Evolutionary conservation across 2,888 invertebrate species (phyloP).

Genomic region (Quadriops clusia): DNA sequence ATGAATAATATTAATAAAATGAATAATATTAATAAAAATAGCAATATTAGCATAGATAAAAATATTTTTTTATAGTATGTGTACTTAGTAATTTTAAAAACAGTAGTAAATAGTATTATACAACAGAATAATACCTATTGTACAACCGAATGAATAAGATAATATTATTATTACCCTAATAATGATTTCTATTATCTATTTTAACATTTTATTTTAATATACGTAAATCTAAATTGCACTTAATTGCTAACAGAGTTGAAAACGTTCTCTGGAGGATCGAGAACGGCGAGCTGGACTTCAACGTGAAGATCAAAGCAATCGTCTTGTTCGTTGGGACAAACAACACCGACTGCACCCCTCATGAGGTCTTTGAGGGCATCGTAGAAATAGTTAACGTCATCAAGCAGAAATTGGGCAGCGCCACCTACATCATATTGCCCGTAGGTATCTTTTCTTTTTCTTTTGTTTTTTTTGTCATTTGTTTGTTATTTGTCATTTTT

Average conservation of each 20-base stretch:
- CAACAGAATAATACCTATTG: no score
- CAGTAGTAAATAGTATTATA: no score
- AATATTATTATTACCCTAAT: no score
- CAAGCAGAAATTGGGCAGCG: conserved; percentile 43
- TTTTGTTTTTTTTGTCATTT: conserved; percentile 2
- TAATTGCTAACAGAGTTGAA: conserved; percentile 39
- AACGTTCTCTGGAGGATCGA: conserved; percentile 55
- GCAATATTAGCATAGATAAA: not conserved
- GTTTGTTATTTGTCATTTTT: no score
- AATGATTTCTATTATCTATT: no score
- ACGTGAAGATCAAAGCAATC: conserved; percentile 53
- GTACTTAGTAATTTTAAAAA: no score
- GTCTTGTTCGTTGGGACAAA: conserved; percentile 56
- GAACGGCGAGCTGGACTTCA: conserved; percentile 56
- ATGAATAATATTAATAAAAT: no score
- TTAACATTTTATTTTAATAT: no score
- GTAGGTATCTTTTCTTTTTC: no score
- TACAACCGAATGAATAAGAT: no score
- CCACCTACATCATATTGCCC: conserved; percentile 40
- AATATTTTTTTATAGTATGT: conserved; percentile 2
- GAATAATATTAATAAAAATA: no score
- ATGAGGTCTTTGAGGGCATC: conserved; percentile 51
- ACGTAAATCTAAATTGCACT: no score
- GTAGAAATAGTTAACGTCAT: conserved; percentile 46
- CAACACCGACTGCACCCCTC: conserved; percentile 48